These are phyloP conservation scores for Murina feae DNA, from an alignment of 2,113 vertebrate genomes.

Conservation along the genomic window DNA sequence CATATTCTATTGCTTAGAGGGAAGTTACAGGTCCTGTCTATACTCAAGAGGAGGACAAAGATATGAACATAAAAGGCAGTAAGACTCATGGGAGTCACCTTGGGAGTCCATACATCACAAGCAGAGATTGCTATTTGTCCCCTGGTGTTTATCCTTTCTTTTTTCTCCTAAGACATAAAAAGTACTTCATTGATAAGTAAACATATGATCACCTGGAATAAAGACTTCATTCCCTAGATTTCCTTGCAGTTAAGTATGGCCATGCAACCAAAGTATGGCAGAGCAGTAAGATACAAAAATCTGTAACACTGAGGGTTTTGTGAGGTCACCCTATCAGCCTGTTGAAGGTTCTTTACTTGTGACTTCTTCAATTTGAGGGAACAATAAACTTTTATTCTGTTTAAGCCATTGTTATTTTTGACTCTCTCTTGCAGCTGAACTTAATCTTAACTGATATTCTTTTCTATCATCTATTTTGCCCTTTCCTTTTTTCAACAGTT, in stretches of 20 bases:
- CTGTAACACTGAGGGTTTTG: not conserved
- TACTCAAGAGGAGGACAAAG: not conserved
- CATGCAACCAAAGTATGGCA: not conserved
- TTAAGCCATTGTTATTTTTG: not conserved
- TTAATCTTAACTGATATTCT: not conserved
- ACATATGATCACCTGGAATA: not conserved
- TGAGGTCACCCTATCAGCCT: not conserved
- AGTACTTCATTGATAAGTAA: not conserved
- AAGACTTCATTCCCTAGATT: not conserved
- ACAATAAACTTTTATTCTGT: not conserved
- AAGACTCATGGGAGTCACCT: not conserved
- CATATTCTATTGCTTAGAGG: not conserved
- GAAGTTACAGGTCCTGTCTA: not conserved
- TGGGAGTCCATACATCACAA: not conserved
- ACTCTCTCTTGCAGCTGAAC: not conserved
- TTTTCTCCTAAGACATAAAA: not conserved
- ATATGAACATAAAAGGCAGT: not conserved
- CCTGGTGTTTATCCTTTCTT: not conserved
- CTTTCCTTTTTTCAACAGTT: not conserved
- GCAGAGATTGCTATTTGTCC: not conserved
- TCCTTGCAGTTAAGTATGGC: not conserved
- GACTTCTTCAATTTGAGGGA: not conserved
- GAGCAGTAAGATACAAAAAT: not conserved
- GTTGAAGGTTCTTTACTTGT: not conserved
- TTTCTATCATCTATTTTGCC: not conserved